Conservation (phyloP, 1,140 invertebrate genomes). For the Caenorhabditis tropicalis region DNA sequence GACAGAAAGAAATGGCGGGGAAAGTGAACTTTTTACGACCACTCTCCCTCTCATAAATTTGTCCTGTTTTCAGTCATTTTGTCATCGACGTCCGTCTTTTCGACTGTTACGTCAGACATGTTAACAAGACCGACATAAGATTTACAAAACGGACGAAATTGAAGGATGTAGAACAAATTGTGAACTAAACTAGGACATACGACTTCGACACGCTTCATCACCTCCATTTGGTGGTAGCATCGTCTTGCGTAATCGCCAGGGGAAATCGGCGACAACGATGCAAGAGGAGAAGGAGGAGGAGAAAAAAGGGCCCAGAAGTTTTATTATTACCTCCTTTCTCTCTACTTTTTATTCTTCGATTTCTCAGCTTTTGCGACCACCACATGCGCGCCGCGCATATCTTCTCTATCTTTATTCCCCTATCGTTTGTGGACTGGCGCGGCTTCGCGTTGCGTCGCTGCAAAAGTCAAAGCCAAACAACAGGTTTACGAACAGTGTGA, state of each 20-base stretch:
- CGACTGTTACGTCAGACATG: background rate
- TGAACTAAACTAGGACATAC: slow-evolving; percentile 38
- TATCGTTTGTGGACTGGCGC: slow-evolving; percentile 41
- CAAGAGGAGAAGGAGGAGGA: background rate
- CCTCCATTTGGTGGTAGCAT: slow-evolving; percentile 30
- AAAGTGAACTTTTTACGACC: slow-evolving; percentile 38
- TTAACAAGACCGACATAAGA: background rate
- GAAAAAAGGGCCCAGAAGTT: slow-evolving; percentile 29
- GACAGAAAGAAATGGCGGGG: background rate
- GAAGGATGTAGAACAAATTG: background rate
- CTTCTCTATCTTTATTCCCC: slow-evolving; percentile 40
- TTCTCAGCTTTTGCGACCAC: slow-evolving; percentile 39
- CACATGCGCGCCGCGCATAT: slow-evolving; percentile 33
- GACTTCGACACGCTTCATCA: slow-evolving; percentile 43
- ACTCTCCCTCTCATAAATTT: slow-evolving; percentile 34
- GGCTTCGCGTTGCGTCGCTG: slow-evolving; percentile 21
- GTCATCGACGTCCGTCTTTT: slow-evolving; percentile 30
- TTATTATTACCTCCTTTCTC: slow-evolving; percentile 34
- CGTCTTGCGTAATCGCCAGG: slow-evolving; percentile 33
- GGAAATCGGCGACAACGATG: slow-evolving; percentile 20
- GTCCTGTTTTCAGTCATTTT: slow-evolving; percentile 32
- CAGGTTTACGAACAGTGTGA: slow-evolving; percentile 41
- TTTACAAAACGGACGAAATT: background rate
- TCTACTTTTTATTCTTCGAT: slow-evolving; percentile 27
- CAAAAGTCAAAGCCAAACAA: slow-evolving; percentile 44